Percentiles rank a stretch among this genome's conserved stretches.
phyloP scores from a whole-genome alignment of 2,113 vertebrate genomes.

The Lasiurus cinereus region DNA sequence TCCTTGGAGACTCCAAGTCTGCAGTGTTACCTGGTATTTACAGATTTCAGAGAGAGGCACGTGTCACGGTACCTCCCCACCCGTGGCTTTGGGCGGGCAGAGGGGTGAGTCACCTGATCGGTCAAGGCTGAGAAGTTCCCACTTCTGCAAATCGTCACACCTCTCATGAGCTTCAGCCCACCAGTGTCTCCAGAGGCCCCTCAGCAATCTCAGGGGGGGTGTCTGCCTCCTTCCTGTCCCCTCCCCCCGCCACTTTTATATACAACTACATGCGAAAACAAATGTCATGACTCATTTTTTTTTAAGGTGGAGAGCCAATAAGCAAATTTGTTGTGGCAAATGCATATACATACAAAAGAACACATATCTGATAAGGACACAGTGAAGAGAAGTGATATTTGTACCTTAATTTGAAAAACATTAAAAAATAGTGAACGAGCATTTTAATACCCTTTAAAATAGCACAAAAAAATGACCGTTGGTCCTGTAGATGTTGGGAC shows the following conservation, averaged over 20 bases:
- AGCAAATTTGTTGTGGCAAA: neutral
- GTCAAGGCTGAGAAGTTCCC: neutral
- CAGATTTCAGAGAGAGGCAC: neutral
- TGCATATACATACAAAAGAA: neutral
- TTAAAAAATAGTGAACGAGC: neutral
- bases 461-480: neutral
- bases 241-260: neutral
- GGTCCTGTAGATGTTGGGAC: neutral
- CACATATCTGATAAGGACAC: neutral
- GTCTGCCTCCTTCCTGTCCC: neutral
- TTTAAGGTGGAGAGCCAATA: neutral
- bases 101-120: neutral
- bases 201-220: neutral
- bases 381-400: neutral
- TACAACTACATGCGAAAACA: neutral
- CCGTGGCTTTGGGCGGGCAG: neutral
- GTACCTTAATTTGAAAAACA: neutral
- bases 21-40: neutral
- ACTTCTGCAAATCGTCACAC: neutral
- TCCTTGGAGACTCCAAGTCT: neutral
- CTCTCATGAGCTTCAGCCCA: neutral
- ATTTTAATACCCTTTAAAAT: neutral
- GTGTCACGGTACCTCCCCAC: rapidly evolving
- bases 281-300: neutral
- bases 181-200: neutral